Evolutionary conservation across 1,140 invertebrate genomes (phyloP).

Genomic region (Hermetia illucens): DNA sequence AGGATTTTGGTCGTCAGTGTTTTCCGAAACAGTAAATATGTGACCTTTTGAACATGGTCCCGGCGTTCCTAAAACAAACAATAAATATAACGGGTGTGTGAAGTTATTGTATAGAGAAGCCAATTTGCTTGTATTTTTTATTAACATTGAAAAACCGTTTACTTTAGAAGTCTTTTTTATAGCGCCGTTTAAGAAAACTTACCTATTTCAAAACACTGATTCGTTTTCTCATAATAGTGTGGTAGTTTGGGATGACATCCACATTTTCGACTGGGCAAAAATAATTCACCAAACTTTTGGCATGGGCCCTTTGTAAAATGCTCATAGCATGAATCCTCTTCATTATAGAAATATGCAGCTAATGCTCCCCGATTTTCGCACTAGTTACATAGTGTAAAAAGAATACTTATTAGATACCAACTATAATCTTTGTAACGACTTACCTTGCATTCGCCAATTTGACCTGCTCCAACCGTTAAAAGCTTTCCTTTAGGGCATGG

Average conservation of each 20-base stretch:
- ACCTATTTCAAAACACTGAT: conserved; percentile 63
- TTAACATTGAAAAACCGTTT: no score
- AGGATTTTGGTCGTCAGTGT: conserved; percentile 8
- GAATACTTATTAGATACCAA: not conserved
- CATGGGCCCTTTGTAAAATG: conserved; percentile 66
- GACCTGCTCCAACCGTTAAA: conserved; percentile 39
- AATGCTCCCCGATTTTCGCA: conserved; percentile 34
- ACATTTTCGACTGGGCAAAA: conserved; percentile 54
- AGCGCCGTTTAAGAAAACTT: no score
- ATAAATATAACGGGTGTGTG: no score
- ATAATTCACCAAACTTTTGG: conserved; percentile 51
- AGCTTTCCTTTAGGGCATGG: conserved; percentile 60
- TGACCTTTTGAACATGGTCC: conserved; percentile 59
- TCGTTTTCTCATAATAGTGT: conserved; percentile 50
- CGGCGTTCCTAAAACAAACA: conserved; percentile 35
- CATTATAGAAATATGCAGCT: conserved; percentile 33
- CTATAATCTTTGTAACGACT: conserved; percentile 8
- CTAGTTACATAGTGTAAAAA: conserved; percentile 2
- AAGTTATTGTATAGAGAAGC: no score
- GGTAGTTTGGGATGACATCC: conserved; percentile 52
- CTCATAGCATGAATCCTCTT: conserved; percentile 52
- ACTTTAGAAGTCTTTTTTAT: no score
- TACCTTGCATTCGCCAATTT: conserved; percentile 42
- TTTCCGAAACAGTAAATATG: conserved; percentile 38
- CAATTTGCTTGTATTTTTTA: no score